Conservation (phyloP, 2,113 vertebrate genomes). For the crab-eating macaque (Macaca fascicularis) region T2T-MFA8v1.1 NC_088395.1:142894001-142894500, state of each 20-base stretch:
- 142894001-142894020: slow-evolving; percentile 61
- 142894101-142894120: slow-evolving; percentile 73
- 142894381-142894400: not conserved
- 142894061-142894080: slow-evolving; percentile 65
- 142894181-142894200: slow-evolving; percentile 56
- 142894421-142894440: not conserved
- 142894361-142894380: slow-evolving; percentile 13
- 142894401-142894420: not conserved
- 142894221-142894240: not conserved
- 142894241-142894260: slow-evolving; percentile 30
- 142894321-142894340: not conserved
- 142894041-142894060: slow-evolving; percentile 73
- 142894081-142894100: slow-evolving; percentile 69
- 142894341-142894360: not conserved
- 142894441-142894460: not conserved
- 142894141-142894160: slow-evolving; percentile 59
- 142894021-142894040: slow-evolving; percentile 74
- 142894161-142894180: slow-evolving; percentile 49
- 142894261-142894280: not conserved
- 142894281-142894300: not conserved
- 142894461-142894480: slow-evolving; percentile 21
- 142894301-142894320: not conserved
- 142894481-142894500: not conserved
- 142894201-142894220: slow-evolving; percentile 67
- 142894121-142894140: slow-evolving; percentile 54